phyloP scores from a whole-genome alignment of 1,140 invertebrate species.

The Acyrthosiphon pisum region DNA sequence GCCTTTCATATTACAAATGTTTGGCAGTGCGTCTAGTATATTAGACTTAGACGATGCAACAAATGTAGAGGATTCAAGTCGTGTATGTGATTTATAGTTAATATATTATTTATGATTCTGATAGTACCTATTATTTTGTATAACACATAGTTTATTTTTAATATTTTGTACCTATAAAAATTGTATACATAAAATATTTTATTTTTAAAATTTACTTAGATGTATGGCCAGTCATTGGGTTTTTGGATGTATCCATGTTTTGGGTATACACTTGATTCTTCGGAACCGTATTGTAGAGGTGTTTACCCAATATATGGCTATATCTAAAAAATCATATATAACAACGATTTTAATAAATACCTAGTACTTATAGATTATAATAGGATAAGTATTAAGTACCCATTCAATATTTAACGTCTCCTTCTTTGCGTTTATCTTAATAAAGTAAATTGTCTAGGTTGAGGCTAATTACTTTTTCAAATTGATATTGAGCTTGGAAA shows the following conservation, averaged over 20 bases:
- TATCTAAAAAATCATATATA: conserved; percentile 55
- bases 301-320: conserved; percentile 54
- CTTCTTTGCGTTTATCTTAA: not conserved
- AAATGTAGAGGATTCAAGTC: conserved; percentile 84
- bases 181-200: not conserved
- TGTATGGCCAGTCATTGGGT: not conserved
- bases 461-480: conserved; percentile 90
- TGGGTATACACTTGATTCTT: conserved; percentile 23
- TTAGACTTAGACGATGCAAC: conserved; percentile 90
- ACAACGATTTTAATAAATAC: conserved; percentile 34
- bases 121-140: not conserved
- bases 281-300: not conserved
- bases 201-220: not conserved
- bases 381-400: not conserved
- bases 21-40: conserved; percentile 95
- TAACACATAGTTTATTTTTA: not conserved
- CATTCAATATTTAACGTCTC: not conserved
- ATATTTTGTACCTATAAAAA: not conserved
- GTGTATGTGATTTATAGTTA: conserved; percentile 17
- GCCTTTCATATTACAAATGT: conserved; percentile 98
- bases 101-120: not conserved
- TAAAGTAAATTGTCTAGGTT: conserved; percentile 68
- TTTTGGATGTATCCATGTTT: conserved; percentile 16
- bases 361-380: not conserved
- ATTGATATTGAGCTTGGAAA: conserved; percentile 88